phyloP scores from a whole-genome alignment of 2,113 vertebrate species.

The Ailurus styani region DNA sequence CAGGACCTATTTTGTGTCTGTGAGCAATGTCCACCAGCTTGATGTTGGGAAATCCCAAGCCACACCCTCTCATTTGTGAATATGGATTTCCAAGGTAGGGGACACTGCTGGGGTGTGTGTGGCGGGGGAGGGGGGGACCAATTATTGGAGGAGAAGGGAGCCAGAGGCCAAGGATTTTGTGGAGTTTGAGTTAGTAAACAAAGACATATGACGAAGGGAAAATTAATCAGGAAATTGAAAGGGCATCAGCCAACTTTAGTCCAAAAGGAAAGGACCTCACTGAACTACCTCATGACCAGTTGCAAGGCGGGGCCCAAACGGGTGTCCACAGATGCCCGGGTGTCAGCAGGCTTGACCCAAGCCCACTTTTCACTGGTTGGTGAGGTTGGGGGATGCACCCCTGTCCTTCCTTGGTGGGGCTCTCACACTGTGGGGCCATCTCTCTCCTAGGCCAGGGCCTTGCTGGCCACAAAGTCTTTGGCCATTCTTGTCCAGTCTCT shows the following conservation, averaged over 20 bases:
- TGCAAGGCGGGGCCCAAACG: accelerated
- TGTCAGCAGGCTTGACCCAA: neutral
- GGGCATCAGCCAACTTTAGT: neutral
- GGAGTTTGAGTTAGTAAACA: neutral
- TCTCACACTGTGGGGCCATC: neutral
- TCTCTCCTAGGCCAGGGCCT: neutral
- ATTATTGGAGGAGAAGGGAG: neutral
- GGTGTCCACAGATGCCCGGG: neutral
- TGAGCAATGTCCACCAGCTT: neutral
- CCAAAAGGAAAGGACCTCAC: neutral
- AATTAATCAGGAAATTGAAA: neutral
- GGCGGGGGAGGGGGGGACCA: neutral
- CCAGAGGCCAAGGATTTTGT: neutral
- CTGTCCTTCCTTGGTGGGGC: neutral
- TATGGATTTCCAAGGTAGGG: neutral
- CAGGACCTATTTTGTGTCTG: neutral
- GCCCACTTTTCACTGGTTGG: neutral
- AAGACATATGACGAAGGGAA: neutral
- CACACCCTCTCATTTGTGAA: neutral
- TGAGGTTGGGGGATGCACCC: neutral
- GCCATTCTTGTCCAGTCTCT: neutral
- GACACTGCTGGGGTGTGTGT: neutral
- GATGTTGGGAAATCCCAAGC: neutral
- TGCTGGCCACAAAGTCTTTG: neutral
- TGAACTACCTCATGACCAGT: neutral